Evolutionary conservation across 2,888 invertebrate genomes (phyloP).

Genomic region (Catonia carolina): DNA sequence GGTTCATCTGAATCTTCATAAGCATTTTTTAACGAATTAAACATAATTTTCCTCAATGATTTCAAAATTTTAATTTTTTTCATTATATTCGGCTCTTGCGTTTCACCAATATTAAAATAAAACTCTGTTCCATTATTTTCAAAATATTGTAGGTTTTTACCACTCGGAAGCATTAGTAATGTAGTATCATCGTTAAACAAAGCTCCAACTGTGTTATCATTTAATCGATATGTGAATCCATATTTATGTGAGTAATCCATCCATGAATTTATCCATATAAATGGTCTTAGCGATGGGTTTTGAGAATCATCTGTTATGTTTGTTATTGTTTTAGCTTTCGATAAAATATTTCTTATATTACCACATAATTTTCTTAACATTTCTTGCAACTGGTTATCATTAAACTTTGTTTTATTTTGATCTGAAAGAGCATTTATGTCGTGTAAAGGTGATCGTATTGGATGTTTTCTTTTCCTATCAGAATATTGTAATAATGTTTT

Average conservation of each 20-base stretch:
- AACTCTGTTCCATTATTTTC: background rate
- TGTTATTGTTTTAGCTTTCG: background rate
- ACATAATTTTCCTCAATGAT: conserved; percentile 17
- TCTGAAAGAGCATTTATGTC: background rate
- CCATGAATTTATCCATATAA: conserved; percentile 24
- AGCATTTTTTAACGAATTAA: conserved; percentile 11
- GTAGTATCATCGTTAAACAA: conserved; percentile 19
- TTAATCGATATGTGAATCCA: conserved; percentile 21
- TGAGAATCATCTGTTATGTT: conserved; percentile 2
- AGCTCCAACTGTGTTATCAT: conserved; percentile 19
- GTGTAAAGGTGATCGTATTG: background rate
- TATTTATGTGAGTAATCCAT: conserved; percentile 17
- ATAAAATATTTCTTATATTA: background rate
- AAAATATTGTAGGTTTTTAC: conserved; percentile 11
- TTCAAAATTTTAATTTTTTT: conserved; percentile 14
- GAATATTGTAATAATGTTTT: background rate
- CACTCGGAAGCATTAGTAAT: conserved; percentile 9
- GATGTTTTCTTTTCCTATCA: background rate
- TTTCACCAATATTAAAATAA: conserved; percentile 4
- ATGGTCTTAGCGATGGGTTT: conserved; percentile 7
- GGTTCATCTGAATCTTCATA: conserved; percentile 8
- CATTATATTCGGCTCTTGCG: background rate
- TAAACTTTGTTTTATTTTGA: background rate
- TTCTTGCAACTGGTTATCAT: background rate
- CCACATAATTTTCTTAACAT: background rate